Base-by-base conservation (phyloP, 2,113 vertebrate species). In the Archilochus colubris region DNA sequence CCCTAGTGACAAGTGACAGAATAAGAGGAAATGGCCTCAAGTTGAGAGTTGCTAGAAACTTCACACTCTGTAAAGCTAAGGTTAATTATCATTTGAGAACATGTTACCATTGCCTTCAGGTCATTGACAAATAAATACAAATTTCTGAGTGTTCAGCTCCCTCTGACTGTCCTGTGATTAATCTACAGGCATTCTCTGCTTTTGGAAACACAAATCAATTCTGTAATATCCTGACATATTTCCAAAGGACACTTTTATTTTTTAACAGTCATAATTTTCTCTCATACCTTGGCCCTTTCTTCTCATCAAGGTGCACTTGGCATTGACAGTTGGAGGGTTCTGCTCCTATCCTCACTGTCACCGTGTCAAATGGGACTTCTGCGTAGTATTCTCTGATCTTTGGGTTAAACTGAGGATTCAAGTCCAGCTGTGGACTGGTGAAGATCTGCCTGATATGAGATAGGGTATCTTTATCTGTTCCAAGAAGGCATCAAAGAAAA, bases 291-390 rank as follows among this genome's bases (percentile, higher is more conserved):
- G 99, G 98, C 18, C 99, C 99, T 40, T 89, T 83, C 67, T 96
- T 98, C 80, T 99, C 97, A 0, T 99, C 98, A 61, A 99, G 97
- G 82, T 98, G 98, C 62, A 98, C 97, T 13, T 91, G 96, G 90
- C 99, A 98, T 23, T 92, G 97, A 20, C 98, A 95, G 43, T 98
- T 98, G 28, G 97, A 79, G 8, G 98, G 97, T 92, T 99, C 98
- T 2, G 98, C 98, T 44, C 98, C 97, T 83, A 99, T 98, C 61
- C 97, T 97, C 75, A 99, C 96, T 13, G 92, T 98, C 77, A 99
- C 97, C 43, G 98, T 97, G 94, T 99, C 98, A 24, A 99, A 99
- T 44, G 98, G 98, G 33, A 99, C 98, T 95, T 99, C 98, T 21
- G 98, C 95, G 4, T 96, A 98, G 95, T 99, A 99, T 87, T 98